Percentiles rank a stretch among this genome's conserved stretches.
Evolutionary conservation across 2,113 vertebrate genomes (phyloP).

Genomic region (Callithrix jacchus): DNA sequence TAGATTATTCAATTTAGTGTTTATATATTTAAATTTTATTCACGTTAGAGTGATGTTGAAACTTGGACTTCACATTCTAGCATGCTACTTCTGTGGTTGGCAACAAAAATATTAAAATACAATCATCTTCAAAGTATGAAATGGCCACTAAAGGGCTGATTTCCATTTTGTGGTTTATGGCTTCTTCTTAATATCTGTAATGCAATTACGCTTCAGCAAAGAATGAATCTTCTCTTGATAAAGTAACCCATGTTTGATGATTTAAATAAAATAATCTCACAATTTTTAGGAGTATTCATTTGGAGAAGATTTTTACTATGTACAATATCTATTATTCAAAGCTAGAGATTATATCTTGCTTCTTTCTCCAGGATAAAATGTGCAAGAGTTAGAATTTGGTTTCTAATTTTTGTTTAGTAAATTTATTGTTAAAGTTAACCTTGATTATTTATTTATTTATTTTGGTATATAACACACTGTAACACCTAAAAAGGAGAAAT

Average conservation of each 20-base stretch:
- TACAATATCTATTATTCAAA: constrained; percentile 77
- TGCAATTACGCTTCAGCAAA: constrained; percentile 82
- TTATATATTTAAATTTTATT: constrained; percentile 84
- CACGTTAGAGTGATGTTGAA: constrained; percentile 81
- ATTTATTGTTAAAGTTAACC: neutral
- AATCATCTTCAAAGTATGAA: constrained; percentile 81
- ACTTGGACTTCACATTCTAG: constrained; percentile 77
- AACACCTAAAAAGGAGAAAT: neutral
- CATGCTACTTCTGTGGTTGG: constrained; percentile 71
- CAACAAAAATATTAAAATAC: constrained; percentile 81
- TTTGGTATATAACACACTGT: neutral
- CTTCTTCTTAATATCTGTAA: constrained; percentile 85
- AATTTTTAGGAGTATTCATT: constrained; percentile 75
- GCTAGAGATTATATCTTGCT: constrained; percentile 57
- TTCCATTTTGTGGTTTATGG: constrained; percentile 85
- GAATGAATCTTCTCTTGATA: constrained; percentile 81
- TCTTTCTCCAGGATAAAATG: constrained; percentile 3
- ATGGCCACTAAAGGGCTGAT: constrained; percentile 80
- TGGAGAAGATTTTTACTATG: constrained; percentile 78
- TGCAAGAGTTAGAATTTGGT: constrained; percentile 28
- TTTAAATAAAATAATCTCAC: constrained; percentile 83
- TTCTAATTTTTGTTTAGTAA: constrained; percentile 52
- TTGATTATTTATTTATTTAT: neutral
- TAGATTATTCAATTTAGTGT: constrained; percentile 79
- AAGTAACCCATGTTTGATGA: constrained; percentile 81